These are phyloP conservation scores for Campaea margaritaria DNA, from an alignment of 2,888 invertebrate species.

Conservation along the genomic window DNA sequence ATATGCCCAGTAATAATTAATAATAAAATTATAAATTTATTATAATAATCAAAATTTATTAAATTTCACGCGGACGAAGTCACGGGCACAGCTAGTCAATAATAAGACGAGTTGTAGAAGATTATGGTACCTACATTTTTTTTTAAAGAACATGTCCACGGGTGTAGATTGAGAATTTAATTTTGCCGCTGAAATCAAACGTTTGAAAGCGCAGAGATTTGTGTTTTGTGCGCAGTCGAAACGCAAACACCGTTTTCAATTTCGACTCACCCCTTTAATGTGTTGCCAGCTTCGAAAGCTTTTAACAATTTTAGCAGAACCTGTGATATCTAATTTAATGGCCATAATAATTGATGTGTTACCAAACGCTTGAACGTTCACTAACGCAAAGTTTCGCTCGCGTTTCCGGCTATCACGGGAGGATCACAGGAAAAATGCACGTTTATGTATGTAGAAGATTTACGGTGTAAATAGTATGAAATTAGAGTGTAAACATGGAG, in stretches of 20 bases:
- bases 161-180: background rate
- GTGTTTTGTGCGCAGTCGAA: slow-evolving; percentile 3
- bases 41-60: too few species aligned
- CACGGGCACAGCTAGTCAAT: too few species aligned
- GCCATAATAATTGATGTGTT: slow-evolving; percentile 27
- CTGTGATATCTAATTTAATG: slow-evolving; percentile 24
- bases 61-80: too few species aligned
- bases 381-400: slow-evolving; percentile 17
- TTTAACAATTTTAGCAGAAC: slow-evolving; percentile 10
- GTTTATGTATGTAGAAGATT: slow-evolving; percentile 28
- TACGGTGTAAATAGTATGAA: slow-evolving; percentile 24
- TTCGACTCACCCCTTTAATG: slow-evolving; percentile 20
- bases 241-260: slow-evolving; percentile 19
- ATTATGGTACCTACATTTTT: too few species aligned
- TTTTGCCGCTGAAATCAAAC: background rate
- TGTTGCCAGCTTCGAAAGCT: slow-evolving; percentile 19
- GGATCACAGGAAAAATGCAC: slow-evolving; percentile 21
- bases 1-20: too few species aligned
- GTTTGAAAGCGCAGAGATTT: slow-evolving; percentile 6
- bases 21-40: too few species aligned
- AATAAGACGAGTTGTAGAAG: too few species aligned
- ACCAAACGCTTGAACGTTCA: slow-evolving; percentile 19
- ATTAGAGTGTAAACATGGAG: slow-evolving; percentile 16
- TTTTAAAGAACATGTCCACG: too few species aligned
- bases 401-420: slow-evolving; percentile 25